These are phyloP conservation scores for Notiomystis cincta DNA, from an alignment of 2,113 vertebrate species.

Conservation along the genomic window DNA sequence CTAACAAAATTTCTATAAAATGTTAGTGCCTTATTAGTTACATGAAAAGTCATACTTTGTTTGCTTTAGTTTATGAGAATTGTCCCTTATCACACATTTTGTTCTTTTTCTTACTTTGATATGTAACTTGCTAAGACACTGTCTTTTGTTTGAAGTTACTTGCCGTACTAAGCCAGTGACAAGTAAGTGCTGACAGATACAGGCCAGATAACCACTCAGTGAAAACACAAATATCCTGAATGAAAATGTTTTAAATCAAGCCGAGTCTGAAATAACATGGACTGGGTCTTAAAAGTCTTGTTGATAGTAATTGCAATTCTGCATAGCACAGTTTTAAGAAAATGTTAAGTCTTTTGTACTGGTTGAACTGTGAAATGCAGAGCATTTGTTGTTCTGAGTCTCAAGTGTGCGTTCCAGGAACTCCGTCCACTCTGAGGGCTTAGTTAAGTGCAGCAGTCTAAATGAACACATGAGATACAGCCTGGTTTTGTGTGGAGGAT, in stretches of 20 bases:
- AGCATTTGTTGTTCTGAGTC: background rate
- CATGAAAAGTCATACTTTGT: background rate
- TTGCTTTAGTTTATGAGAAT: background rate
- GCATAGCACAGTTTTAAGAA: background rate
- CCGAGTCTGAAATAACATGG: background rate
- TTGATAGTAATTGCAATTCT: background rate
- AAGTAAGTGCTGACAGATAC: background rate
- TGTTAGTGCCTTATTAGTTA: background rate
- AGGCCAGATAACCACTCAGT: background rate
- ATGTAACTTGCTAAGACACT: background rate
- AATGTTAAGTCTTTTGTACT: background rate
- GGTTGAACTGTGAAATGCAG: background rate
- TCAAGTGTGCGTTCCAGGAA: background rate
- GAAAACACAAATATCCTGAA: background rate
- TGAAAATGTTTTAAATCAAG: background rate
- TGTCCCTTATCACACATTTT: background rate
- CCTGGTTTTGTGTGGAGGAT: background rate
- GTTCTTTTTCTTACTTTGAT: background rate
- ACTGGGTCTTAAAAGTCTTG: background rate
- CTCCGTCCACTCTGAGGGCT: background rate
- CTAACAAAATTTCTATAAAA: background rate
- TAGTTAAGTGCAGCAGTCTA: background rate
- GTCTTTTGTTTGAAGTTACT: background rate
- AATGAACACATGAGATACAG: fast-evolving
- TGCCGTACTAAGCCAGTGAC: background rate